Evolutionary conservation across 2,113 vertebrate genomes (phyloP), one percentile per base, ranked within the genome.

Genomic region (Orycteropus afer): DNA sequence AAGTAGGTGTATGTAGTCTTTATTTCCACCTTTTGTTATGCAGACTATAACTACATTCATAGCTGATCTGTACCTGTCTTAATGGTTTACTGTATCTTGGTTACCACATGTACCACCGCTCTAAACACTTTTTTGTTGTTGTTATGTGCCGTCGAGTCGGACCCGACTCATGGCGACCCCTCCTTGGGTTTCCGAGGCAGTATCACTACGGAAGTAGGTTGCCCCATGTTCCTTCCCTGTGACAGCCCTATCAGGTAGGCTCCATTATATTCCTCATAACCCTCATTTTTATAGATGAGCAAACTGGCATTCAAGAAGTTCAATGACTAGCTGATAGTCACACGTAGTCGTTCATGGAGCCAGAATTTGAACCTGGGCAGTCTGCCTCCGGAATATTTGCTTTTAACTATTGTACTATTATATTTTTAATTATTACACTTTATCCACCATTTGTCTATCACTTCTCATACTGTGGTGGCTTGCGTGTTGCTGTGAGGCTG

Each of bases 301-400:
- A 91, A 91, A 94, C 5, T 83, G 53, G 79, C 10, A 27, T 82
- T n/a, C 32, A 83, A 87, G 51, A 83, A 86, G 18, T 61, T 47
- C 37, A 83, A 34, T 47, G 7, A 7, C 15, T 95, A 45, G 27
- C 22, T 85, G 32, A 86, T 34, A 20, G 37, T 88, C 20, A 71
- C 45, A 84, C 25, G 47, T 65, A 85, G 15, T 61, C 47, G 86
- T n/a, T 67, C 27, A 3, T 42, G 27, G n/a, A 71, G 18, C 77
- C 5, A 34, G 77, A 51, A 49, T 47, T 84, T 94, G 71, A 78
- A 87, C 53, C 32, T 34, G 65, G 63, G 63, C 18, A 84, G 22
- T 40, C 17, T 77, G 32, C 34, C 22, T 63, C 57, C 45, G 71
- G 51, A 71, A n/a, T 86, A 47, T 57, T 76, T 53, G n/a, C 57